Base-by-base conservation (phyloP, 2,888 invertebrate genomes). In the Drosophila heteroneura region DNA sequence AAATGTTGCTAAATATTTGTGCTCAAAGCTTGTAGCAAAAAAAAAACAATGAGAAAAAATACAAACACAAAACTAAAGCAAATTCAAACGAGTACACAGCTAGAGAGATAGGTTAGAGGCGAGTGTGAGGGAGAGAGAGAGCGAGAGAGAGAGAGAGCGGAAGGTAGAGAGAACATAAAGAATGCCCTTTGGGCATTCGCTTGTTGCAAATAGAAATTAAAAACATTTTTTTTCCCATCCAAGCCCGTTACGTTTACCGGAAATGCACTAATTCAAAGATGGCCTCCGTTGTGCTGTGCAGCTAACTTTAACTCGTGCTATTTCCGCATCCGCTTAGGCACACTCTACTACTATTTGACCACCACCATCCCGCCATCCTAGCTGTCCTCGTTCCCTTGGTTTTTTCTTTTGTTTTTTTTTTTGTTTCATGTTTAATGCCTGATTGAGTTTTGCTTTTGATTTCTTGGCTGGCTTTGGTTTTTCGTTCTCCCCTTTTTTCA, bases 381-480 rank as follows among this genome's bases (percentile, higher is more conserved):
- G 47, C 39, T n/a, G 49, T 16, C 12, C 51, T 53, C 33, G 35
- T 22, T 49, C 56, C 19, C 41, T 63, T 52, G 35, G 1, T 54
- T 58, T 57, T 63, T 28, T 33, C 16, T 26, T 59, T 63, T 57
- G 59, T 22, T 44, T 47, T 22, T 63, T 67, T 22, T 63, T 67
- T 72, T 75, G 80, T 76, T 91, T 82, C 81, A 90, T 87, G 83
- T 85, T 91, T 85, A 88, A 91, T 90, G 86, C 86, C 89, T 91
- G 91, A 87, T 91, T 87, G 86, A 88, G 62, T 87, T 86, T 85
- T 77, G 77, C 89, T 85, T 91, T 90, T 88, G 89, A 82, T 87
- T 91, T 88, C 72, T 74, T 70, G 49, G 54, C 66, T 63, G 26
- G 74, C 82, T 76, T 90, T 91, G 85, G 89, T 89, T 78, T 80